A percentile compares a stretch with the other conserved stretches of the same genome.
phyloP scores from a whole-genome alignment of 1,140 invertebrate species.

The Temnothorax nylanderi region DNA sequence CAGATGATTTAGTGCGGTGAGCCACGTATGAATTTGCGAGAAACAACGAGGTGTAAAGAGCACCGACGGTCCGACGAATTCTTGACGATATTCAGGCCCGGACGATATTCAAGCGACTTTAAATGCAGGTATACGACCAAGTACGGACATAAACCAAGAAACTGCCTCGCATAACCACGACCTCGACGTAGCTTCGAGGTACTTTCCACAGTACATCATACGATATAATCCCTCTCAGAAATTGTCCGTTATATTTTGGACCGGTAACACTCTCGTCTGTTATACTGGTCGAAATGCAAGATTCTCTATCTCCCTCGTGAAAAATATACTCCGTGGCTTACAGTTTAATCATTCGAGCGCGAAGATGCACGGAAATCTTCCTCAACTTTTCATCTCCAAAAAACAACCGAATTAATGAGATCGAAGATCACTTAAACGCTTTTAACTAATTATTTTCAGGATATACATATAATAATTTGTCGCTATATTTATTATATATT shows the following conservation, averaged over 20 bases:
- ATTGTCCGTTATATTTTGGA: conserved; percentile 30
- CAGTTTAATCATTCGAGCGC: background rate
- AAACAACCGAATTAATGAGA: background rate
- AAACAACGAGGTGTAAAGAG: conserved; percentile 75
- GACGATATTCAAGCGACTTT: conserved; percentile 44
- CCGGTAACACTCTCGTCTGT: conserved; percentile 19
- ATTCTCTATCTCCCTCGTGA: background rate
- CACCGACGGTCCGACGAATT: conserved; percentile 64
- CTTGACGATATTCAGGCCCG: conserved; percentile 51
- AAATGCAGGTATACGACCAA: conserved; percentile 62
- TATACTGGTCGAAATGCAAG: background rate
- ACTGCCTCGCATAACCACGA: conserved; percentile 72
- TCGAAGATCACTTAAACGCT: background rate
- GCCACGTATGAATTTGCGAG: conserved; percentile 68
- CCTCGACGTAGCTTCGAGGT: conserved; percentile 33
- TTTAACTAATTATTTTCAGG: background rate
- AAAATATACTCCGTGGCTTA: background rate
- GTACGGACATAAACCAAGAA: conserved; percentile 67
- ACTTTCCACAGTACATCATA: conserved; percentile 22
- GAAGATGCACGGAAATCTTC: background rate
- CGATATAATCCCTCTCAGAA: conserved; percentile 37
- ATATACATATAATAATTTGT: background rate
- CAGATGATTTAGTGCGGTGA: conserved; percentile 68
- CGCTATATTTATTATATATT: background rate
- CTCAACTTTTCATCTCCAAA: background rate